phyloP scores from a whole-genome alignment of 2,113 vertebrate species.

The Poeciliopsis prolifica region DNA sequence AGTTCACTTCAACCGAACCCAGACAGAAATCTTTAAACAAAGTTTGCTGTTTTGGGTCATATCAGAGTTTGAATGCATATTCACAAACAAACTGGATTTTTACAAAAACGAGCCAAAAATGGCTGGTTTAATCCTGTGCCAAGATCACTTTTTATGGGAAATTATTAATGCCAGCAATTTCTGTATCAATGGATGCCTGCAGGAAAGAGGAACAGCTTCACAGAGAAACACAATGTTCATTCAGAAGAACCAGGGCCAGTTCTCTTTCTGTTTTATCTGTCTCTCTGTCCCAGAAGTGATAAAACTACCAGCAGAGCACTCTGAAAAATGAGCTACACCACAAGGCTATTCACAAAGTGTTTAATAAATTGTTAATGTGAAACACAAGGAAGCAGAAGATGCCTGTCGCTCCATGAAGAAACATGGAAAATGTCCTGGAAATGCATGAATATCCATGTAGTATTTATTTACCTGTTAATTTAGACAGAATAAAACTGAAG shows the following conservation, averaged over 20 bases:
- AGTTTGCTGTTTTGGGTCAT: too few species aligned
- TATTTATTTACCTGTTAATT: not conserved
- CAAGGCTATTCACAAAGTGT: constrained; percentile 24
- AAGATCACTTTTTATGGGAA: not conserved
- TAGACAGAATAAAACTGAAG: not conserved
- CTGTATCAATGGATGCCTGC: too few species aligned
- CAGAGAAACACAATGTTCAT: not conserved
- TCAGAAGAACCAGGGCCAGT: not conserved
- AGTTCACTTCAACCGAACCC: too few species aligned
- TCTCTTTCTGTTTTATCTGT: not conserved
- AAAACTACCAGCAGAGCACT: not conserved
- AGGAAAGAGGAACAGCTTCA: not conserved
- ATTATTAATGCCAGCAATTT: not conserved
- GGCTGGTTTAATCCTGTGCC: too few species aligned
- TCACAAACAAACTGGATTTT: too few species aligned
- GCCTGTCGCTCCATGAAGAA: constrained; percentile 32
- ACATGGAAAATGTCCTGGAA: constrained; percentile 6
- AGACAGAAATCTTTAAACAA: too few species aligned
- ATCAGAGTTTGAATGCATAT: too few species aligned
- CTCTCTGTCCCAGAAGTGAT: not conserved
- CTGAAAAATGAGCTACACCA: not conserved
- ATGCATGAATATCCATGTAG: not conserved
- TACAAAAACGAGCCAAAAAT: too few species aligned
- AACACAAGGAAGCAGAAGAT: constrained; percentile 36
- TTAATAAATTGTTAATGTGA: constrained; percentile 56